Base-by-base conservation (phyloP, 1,140 invertebrate genomes). In the Nasonia vitripennis region DNA sequence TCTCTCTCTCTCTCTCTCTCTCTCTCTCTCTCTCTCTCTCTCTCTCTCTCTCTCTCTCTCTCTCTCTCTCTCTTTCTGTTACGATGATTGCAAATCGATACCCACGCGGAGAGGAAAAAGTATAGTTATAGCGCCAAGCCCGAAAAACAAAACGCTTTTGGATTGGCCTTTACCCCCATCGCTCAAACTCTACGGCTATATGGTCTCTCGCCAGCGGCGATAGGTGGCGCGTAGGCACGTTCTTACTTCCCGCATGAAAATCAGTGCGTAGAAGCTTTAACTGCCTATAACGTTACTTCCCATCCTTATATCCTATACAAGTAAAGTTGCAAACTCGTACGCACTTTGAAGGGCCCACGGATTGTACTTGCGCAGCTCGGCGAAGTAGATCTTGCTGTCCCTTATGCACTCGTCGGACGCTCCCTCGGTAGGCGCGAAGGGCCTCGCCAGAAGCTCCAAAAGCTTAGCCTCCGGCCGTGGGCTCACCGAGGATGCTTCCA, bases 261-360 rank as follows among this genome's bases (percentile, higher is more conserved):
- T 45, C 10, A 9, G 41, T 9, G 41, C 7, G 41, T 45, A 9
- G 41, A 10, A 45, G 68, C 48, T 45, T 77, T 67, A 41, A 7
- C 20, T 27, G 90, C 89, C 41, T 48, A 81, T 37, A 27, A 27
- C 27, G 27, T 27, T 27, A 27, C 27, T 27, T 27, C 27, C 27
- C 27, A 27, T 27, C 27, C 27, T 27, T 27, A 27, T 27, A 27
- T 27, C 1, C 27, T 27, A 27, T 27, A 27, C 27, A 27, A 27
- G 27, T 27, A 27, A 27, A 71, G 31, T n/a, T 74, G 27, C 27
- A 27, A 27, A 27, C 27, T 27, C 27, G 41, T 6, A 86, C 85
- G 90, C 79, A 92, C 91, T 92, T 70, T 91, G 88, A 14, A 92
- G 79, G 1, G 91, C 91, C 91, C 90, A 92, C 0, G 90, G 90